Evolutionary conservation across 2,797 vertebrate genomes (phyloP).

Genomic region (Alcedo quadribrachys): DNA sequence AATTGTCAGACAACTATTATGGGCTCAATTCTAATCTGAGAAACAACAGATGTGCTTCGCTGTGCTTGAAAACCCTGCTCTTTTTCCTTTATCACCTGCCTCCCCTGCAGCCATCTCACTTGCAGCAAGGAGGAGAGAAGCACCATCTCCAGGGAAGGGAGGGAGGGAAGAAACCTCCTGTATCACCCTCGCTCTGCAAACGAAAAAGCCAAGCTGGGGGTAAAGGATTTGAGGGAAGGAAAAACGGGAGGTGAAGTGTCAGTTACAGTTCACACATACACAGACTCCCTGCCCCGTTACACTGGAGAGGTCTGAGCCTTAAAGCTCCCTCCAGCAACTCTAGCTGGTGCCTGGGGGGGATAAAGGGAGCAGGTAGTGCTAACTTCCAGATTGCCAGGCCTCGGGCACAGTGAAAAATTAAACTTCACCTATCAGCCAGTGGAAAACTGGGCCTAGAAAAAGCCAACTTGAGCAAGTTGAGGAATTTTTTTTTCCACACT

Average conservation of each 20-base stretch:
- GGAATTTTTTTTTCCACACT: background rate
- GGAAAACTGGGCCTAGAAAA: background rate
- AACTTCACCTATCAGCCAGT: background rate
- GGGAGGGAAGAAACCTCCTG: background rate
- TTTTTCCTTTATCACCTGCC: background rate
- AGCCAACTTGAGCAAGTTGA: background rate
- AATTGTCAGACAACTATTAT: constrained; percentile 65
- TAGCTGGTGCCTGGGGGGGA: background rate
- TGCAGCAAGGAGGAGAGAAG: background rate
- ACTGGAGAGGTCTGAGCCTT: background rate
- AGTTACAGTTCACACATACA: background rate
- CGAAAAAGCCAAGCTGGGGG: background rate
- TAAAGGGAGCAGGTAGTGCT: background rate
- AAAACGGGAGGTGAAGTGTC: background rate
- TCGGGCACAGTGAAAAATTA: background rate
- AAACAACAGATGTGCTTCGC: constrained; percentile 41
- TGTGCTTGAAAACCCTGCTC: background rate
- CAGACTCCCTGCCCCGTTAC: background rate
- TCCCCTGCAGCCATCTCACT: background rate
- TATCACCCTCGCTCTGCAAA: background rate
- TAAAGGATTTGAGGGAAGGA: background rate
- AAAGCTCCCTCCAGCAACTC: background rate
- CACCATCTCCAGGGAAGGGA: background rate
- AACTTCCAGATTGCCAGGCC: background rate
- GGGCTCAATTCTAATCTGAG: constrained; percentile 67